Evolutionary conservation across 2,888 invertebrate genomes (phyloP).

Genomic region (Pristionchus exspectatus): DNA sequence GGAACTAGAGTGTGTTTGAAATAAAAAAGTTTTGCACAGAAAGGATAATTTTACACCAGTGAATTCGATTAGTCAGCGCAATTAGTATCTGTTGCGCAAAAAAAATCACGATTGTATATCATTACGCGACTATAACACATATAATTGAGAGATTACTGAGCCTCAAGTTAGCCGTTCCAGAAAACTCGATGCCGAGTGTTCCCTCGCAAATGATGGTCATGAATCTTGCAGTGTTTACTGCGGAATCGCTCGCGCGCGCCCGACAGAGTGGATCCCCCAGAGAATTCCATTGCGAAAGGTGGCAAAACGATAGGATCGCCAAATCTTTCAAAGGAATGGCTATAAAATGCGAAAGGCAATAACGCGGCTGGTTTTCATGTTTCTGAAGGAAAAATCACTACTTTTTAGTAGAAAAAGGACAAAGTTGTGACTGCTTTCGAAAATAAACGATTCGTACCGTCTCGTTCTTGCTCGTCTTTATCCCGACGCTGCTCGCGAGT

Average conservation of each 20-base stretch:
- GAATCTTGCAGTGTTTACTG: neutral
- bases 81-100: neutral
- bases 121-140: too few species aligned
- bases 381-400: neutral
- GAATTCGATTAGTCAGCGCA: too few species aligned
- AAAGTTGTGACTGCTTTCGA: neutral
- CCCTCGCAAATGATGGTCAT: too few species aligned
- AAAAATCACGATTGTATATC: neutral
- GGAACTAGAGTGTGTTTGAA: too few species aligned
- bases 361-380: too few species aligned
- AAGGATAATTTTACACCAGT: too few species aligned
- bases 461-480: slow-evolving; percentile 27
- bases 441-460: slow-evolving; percentile 7
- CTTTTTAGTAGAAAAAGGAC: neutral
- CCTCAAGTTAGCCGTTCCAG: too few species aligned
- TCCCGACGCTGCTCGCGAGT: slow-evolving; percentile 13
- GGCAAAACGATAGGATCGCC: neutral
- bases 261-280: neutral
- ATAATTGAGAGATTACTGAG: too few species aligned
- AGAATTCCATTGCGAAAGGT: neutral
- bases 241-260: neutral
- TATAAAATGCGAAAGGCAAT: too few species aligned
- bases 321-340: neutral
- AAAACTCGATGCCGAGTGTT: too few species aligned
- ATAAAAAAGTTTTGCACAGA: too few species aligned